These are phyloP conservation scores for Plectrocnemia conspersa DNA, from an alignment of 1,140 invertebrate genomes.

Conservation along the genomic window DNA sequence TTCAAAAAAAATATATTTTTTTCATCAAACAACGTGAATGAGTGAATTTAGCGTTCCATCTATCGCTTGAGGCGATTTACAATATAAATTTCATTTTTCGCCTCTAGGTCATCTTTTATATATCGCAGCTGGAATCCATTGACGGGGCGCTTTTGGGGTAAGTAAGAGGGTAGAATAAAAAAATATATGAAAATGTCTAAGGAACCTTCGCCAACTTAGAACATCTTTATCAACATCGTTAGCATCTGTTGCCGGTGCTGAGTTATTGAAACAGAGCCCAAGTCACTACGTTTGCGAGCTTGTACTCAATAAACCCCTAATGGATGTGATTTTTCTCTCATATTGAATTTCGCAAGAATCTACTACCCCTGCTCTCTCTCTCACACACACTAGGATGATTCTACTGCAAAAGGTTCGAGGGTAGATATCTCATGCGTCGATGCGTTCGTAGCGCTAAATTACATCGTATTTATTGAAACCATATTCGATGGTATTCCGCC, in stretches of 20 bases:
- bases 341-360: constrained; percentile 9
- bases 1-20: not conserved
- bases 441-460: constrained; percentile 11
- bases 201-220: constrained; percentile 13
- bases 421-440: constrained; percentile 20
- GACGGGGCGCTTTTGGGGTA: constrained; percentile 3
- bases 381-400: no score
- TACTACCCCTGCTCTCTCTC: not conserved
- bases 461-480: constrained; percentile 10
- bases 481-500: not conserved
- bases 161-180: constrained; percentile 2
- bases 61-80: no score
- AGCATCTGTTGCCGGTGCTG: constrained; percentile 23
- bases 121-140: constrained; percentile 9
- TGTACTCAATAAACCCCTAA: constrained; percentile 22
- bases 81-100: constrained; percentile 12
- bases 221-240: constrained; percentile 26
- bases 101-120: constrained; percentile 11
- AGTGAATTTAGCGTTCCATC: no score
- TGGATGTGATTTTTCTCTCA: constrained; percentile 23
- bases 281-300: constrained; percentile 12
- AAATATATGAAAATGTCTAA: constrained; percentile 12
- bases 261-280: constrained; percentile 20
- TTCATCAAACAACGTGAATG: no score
- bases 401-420: no score